These are phyloP conservation scores for Riptortus pedestris DNA, from an alignment of 1,140 invertebrate species.

Conservation along the genomic window DNA sequence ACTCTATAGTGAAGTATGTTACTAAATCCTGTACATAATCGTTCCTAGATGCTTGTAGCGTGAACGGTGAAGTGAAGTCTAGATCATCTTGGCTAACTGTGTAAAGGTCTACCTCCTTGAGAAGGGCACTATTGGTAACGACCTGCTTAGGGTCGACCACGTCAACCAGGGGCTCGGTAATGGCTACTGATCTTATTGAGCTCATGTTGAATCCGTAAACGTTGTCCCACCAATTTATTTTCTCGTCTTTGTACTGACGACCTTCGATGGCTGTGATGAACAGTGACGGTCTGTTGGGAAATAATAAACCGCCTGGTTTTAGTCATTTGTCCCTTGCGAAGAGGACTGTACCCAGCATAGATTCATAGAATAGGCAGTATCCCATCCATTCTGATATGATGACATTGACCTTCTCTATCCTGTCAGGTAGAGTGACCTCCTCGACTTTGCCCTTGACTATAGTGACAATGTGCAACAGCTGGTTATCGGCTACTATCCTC, in stretches of 20 bases:
- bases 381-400: conserved; percentile 99
- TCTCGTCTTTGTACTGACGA: conserved; percentile 98
- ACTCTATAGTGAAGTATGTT: conserved; percentile 98
- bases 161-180: conserved; percentile 95
- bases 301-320: conserved; percentile 63
- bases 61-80: conserved; percentile 82
- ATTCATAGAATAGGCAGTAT: conserved; percentile 93
- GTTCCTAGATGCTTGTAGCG: conserved; percentile 72
- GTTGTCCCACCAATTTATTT: conserved; percentile 99
- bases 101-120: conserved; percentile 96
- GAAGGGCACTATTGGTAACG: conserved; percentile 57
- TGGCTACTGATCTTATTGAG: conserved; percentile 92
- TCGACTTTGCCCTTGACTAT: conserved; percentile 84
- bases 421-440: conserved; percentile 61
- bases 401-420: conserved; percentile 85
- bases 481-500: conserved; percentile 80
- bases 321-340: conserved; percentile 93
- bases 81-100: conserved; percentile 91
- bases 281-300: conserved; percentile 79
- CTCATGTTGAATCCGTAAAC: conserved; percentile 99
- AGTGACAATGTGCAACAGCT: conserved; percentile 72
- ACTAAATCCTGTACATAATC: conserved; percentile 87
- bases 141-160: conserved; percentile 95
- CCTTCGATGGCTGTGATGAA: conserved; percentile 95
- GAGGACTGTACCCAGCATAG: conserved; percentile 91